A percentile compares a stretch with the other conserved stretches of the same genome.
Conservation (phyloP, 2,888 invertebrate species). For the Sesia apiformis region DNA sequence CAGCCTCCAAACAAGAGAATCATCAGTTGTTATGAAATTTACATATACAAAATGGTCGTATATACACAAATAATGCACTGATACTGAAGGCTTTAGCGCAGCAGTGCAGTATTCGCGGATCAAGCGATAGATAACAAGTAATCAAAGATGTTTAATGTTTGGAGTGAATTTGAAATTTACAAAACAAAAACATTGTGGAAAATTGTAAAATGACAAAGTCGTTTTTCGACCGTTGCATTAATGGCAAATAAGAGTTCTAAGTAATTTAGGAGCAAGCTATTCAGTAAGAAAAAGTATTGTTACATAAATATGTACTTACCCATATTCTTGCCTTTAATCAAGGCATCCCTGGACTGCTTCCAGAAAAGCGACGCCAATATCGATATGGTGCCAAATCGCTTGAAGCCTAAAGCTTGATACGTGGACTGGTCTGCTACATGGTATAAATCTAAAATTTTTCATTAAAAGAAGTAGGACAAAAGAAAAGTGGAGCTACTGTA, state of each 20-base stretch:
- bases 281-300: background rate
- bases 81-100: no score
- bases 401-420: constrained; percentile 75
- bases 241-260: background rate
- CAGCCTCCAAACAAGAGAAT: no score
- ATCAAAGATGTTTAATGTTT: background rate
- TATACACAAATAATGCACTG: no score
- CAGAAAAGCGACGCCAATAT: constrained; percentile 70
- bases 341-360: constrained; percentile 71
- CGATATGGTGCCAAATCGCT: constrained; percentile 69
- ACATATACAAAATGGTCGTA: no score
- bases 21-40: no score
- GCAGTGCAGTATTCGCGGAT: no score
- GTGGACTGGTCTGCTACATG: constrained; percentile 73
- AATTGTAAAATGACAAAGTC: no score
- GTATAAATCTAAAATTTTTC: constrained; percentile 66
- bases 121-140: no score
- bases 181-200: background rate
- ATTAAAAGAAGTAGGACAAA: no score
- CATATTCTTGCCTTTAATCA: constrained; percentile 66
- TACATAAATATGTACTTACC: constrained; percentile 26
- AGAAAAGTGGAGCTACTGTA: no score
- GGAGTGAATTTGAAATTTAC: background rate
- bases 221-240: background rate
- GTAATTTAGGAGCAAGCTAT: background rate